Conservation (phyloP, 2,888 invertebrate genomes). For the Conops quadrifasciatus region DNA sequence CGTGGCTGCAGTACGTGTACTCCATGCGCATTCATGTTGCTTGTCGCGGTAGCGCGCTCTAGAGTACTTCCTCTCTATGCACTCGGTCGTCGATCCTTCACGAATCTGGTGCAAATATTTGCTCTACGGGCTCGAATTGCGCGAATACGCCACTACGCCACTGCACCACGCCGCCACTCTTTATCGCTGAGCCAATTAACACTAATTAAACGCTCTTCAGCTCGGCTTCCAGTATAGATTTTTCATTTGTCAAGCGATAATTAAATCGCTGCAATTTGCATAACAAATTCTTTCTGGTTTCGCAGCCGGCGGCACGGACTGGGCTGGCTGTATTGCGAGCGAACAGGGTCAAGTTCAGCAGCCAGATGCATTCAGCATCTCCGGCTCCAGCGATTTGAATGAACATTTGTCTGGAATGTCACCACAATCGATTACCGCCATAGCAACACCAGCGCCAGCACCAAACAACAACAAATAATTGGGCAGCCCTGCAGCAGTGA, state of each 20-base stretch:
- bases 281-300: conserved; percentile 49
- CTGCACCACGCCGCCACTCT: conserved; percentile 50
- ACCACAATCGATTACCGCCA: background rate
- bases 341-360: conserved; percentile 3
- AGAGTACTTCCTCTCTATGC: no score
- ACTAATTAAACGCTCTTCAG: conserved; percentile 59
- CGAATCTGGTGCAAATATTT: conserved; percentile 22
- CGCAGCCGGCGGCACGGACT: background rate
- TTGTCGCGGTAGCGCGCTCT: no score
- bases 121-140: conserved; percentile 2
- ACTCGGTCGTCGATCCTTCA: background rate
- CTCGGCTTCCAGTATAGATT: conserved; percentile 56
- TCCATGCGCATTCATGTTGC: background rate
- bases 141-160: no score
- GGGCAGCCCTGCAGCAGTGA: background rate
- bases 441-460: no score
- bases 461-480: conserved; percentile 1
- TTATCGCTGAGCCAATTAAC: conserved; percentile 55
- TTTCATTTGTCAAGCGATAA: conserved; percentile 61
- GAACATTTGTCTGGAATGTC: background rate
- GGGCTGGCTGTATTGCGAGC: no score
- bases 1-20: conserved; percentile 13
- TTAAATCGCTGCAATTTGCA: conserved; percentile 60
- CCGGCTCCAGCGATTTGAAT: no score
- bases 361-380: background rate